Evolutionary conservation across 2,888 invertebrate genomes (phyloP).

Genomic region (Acronicta aceris): DNA sequence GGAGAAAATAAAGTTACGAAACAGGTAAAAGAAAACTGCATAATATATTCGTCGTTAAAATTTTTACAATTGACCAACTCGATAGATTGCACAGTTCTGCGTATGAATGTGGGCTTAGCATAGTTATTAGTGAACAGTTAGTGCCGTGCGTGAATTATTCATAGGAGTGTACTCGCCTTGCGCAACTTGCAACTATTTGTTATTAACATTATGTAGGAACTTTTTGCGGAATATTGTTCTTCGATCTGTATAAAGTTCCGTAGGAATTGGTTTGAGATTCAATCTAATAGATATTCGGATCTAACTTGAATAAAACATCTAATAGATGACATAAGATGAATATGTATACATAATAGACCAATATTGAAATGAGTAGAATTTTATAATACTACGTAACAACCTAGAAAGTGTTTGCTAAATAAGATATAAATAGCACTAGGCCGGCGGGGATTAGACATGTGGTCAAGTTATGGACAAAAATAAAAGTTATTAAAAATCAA

Average conservation of each 20-base stretch:
- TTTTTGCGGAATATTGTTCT: conserved; percentile 15
- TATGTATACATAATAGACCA: too few relatives aligned
- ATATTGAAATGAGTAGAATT: too few relatives aligned
- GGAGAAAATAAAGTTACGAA: conserved; percentile 50
- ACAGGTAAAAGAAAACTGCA: conserved; percentile 40
- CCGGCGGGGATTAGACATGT: too few relatives aligned
- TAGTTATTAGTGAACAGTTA: conserved; percentile 55
- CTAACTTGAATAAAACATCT: too few relatives aligned
- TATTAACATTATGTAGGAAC: conserved; percentile 31
- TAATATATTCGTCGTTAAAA: conserved; percentile 43
- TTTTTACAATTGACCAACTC: conserved; percentile 39
- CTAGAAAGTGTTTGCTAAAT: too few relatives aligned
- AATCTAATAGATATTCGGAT: too few relatives aligned
- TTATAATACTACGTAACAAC: too few relatives aligned
- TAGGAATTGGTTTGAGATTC: neutral
- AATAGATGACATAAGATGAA: too few relatives aligned
- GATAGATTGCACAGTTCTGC: conserved; percentile 47
- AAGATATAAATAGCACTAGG: too few relatives aligned
- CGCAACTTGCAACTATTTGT: conserved; percentile 43
- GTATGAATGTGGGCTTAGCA: conserved; percentile 33
- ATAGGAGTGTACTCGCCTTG: conserved; percentile 37
- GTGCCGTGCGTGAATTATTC: conserved; percentile 49
- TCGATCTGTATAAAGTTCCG: conserved; percentile 20
- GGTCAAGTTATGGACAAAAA: too few relatives aligned
- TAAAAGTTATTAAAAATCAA: too few relatives aligned